Percentiles rank a stretch among this genome's conserved stretches.
phyloP scores from a whole-genome alignment of 2,797 vertebrate species.

The Labroides dimidiatus region DNA sequence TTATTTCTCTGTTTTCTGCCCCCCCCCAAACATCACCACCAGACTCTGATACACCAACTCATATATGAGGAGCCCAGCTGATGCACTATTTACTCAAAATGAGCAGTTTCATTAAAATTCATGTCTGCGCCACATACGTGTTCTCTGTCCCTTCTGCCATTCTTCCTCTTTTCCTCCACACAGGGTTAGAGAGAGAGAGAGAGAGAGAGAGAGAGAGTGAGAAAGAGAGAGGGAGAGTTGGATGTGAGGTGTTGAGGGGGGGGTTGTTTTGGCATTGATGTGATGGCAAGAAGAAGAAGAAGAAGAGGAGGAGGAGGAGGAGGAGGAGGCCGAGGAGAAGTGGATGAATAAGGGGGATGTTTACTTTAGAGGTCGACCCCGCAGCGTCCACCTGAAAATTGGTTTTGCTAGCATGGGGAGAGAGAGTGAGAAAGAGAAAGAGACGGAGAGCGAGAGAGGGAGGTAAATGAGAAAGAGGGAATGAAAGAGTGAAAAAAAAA shows the following conservation, averaged over 20 bases:
- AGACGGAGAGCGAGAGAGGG: not conserved
- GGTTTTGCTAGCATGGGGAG: conserved; percentile 67
- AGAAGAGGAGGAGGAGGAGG: conserved; percentile 31
- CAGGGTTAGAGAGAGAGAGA: conserved; percentile 46
- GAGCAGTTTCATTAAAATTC: conserved; percentile 81
- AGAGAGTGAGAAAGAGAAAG: conserved; percentile 10
- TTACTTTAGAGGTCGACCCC: conserved; percentile 81
- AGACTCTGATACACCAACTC: conserved; percentile 32
- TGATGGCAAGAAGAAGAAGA: conserved; percentile 44
- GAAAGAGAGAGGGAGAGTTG: conserved; percentile 34
- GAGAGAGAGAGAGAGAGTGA: conserved; percentile 37
- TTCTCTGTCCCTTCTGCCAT: conserved; percentile 41
- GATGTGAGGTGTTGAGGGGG: conserved; percentile 33
- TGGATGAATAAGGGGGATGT: conserved; percentile 65
- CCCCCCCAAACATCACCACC: conserved; percentile 23
- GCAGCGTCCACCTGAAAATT: conserved; percentile 83
- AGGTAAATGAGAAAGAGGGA: conserved; percentile 19
- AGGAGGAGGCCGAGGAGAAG: conserved; percentile 43
- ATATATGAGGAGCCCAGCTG: conserved; percentile 66
- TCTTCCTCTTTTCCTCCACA: conserved; percentile 50
- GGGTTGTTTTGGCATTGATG: conserved; percentile 64
- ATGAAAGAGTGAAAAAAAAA: conserved; percentile 39
- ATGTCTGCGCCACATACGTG: conserved; percentile 67
- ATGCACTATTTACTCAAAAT: conserved; percentile 68
- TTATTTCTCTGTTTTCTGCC: conserved; percentile 61